A percentile compares a stretch with the other conserved stretches of the same genome.
These are phyloP conservation scores for Heterohyrax brucei DNA, from an alignment of 2,797 vertebrate genomes.

Conservation along the genomic window DNA sequence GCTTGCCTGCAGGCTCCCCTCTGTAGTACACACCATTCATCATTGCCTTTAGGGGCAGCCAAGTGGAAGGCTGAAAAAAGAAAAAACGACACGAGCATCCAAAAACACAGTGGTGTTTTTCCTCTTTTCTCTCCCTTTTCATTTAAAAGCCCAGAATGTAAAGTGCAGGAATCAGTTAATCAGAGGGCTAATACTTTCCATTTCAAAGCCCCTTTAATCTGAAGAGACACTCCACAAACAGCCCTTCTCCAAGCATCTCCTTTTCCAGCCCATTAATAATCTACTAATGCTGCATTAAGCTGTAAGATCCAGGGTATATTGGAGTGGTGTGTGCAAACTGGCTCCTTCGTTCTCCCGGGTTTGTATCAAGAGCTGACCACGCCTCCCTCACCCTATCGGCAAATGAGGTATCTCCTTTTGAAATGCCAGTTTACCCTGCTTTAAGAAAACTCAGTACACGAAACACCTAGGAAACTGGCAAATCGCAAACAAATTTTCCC, in stretches of 20 bases:
- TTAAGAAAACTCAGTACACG: conserved; percentile 5
- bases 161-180: conserved; percentile 67
- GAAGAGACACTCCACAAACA: conserved; percentile 69
- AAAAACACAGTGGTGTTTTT: conserved; percentile 65
- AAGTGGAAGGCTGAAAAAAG: conserved; percentile 21
- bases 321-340: conserved; percentile 12
- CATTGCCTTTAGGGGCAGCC: conserved; percentile 60
- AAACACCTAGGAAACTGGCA: background rate
- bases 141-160: conserved; percentile 76
- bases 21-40: conserved; percentile 15
- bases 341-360: background rate
- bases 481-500: background rate
- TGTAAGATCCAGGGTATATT: background rate
- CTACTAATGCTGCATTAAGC: background rate
- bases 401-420: conserved; percentile 28
- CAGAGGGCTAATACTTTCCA: conserved; percentile 77
- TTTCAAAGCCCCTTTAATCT: conserved; percentile 82
- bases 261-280: conserved; percentile 62
- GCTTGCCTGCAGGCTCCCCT: conserved; percentile 5
- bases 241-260: conserved; percentile 41
- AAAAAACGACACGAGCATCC: conserved; percentile 68
- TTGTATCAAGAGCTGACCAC: background rate
- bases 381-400: background rate
- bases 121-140: conserved; percentile 59
- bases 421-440: background rate